Evolutionary conservation across 2,797 vertebrate genomes (phyloP).

Genomic region (Mus minutoides): DNA sequence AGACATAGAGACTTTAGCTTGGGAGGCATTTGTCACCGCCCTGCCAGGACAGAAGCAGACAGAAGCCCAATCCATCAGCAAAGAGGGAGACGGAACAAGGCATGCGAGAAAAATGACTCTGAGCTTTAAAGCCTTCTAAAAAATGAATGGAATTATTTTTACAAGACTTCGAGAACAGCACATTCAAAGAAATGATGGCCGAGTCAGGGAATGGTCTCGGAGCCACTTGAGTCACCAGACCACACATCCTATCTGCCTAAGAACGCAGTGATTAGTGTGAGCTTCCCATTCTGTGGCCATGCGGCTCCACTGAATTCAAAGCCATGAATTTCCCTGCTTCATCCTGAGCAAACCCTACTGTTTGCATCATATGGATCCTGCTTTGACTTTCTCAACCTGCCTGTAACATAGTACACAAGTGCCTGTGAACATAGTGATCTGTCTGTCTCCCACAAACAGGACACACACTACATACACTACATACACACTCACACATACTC

Average conservation of each 20-base stretch:
- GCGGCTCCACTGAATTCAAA: no score
- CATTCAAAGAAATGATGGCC: conserved; percentile 33
- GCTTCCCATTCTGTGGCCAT: background rate
- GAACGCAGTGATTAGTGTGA: background rate
- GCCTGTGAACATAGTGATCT: accelerated
- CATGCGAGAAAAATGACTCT: conserved; percentile 39
- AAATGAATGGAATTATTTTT: conserved; percentile 59
- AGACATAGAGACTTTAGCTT: conserved; percentile 93
- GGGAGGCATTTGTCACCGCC: conserved; percentile 90
- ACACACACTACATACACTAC: background rate
- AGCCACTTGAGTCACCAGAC: conserved; percentile 22
- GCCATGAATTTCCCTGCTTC: background rate
- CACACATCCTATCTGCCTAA: background rate
- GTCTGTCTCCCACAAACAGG: no score
- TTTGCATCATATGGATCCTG: background rate
- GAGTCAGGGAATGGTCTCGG: conserved; percentile 18
- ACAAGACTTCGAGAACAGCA: background rate
- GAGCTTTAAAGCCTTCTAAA: background rate
- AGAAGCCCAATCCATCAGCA: conserved; percentile 40
- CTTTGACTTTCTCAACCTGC: background rate
- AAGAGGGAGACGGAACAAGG: conserved; percentile 11
- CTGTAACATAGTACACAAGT: background rate
- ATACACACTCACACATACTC: no score
- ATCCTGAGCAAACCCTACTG: background rate
- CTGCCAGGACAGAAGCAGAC: conserved; percentile 86